phyloP scores from a whole-genome alignment of 1,140 invertebrate species.

The Anadara kagoshimensis region DNA sequence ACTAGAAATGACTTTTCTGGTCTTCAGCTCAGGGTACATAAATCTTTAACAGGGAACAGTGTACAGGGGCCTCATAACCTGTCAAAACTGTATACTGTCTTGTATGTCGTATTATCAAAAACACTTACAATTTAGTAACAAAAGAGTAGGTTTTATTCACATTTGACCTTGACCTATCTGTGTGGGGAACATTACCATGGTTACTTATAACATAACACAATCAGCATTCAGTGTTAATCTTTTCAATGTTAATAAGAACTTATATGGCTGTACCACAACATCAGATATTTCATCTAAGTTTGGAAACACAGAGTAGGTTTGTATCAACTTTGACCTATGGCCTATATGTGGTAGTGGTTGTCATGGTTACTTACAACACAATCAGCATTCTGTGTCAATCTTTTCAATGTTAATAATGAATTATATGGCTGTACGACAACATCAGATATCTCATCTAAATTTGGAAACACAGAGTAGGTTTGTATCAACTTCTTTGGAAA shows the following conservation, averaged over 20 bases:
- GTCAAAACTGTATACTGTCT: too few species aligned
- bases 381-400: slow-evolving; percentile 96
- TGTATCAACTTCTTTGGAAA: slow-evolving; percentile 99
- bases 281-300: slow-evolving; percentile 96
- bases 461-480: slow-evolving; percentile 99
- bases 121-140: too few species aligned
- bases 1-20: too few species aligned
- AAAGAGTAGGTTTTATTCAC: too few species aligned
- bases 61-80: too few species aligned
- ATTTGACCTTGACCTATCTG: neutral
- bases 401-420: slow-evolving; percentile 94
- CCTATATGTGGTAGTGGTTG: too few species aligned
- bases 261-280: slow-evolving; percentile 99
- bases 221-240: slow-evolving; percentile 96
- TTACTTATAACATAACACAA: slow-evolving; percentile 84
- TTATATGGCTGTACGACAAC: slow-evolving; percentile 99
- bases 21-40: too few species aligned
- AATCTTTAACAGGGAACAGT: too few species aligned
- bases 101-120: neutral
- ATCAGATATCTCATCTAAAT: slow-evolving; percentile 94
- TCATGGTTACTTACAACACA: slow-evolving; percentile 91
- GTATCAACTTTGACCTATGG: too few species aligned
- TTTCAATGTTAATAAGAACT: slow-evolving; percentile 95
- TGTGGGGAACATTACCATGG: neutral
- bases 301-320: slow-evolving; percentile 99